These are phyloP conservation scores for Syrrhaptes paradoxus DNA, from an alignment of 2,113 vertebrate genomes.

Conservation along the genomic window DNA sequence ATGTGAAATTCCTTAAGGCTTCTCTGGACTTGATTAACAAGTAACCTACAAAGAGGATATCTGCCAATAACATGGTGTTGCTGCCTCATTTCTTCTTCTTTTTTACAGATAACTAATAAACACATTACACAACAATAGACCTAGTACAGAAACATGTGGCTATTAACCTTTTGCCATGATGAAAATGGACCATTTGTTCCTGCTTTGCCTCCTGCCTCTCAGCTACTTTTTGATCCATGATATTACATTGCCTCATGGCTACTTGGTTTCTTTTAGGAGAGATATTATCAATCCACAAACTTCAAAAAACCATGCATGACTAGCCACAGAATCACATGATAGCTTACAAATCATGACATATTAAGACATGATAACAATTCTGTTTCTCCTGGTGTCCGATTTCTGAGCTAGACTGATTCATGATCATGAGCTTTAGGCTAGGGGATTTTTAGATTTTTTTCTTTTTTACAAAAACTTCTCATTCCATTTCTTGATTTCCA, in stretches of 20 bases:
- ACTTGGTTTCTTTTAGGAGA: conserved; percentile 19
- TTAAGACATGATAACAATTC: conserved; percentile 1
- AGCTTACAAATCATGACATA: conserved; percentile 39
- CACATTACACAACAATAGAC: not conserved
- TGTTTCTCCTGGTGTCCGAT: not conserved
- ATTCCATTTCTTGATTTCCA: not conserved
- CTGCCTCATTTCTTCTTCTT: conserved; percentile 31
- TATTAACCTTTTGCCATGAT: conserved; percentile 54
- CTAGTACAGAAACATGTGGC: conserved; percentile 14
- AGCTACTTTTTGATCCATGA: conserved; percentile 43
- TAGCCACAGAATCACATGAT: not conserved
- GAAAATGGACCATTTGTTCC: conserved; percentile 44
- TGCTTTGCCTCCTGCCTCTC: conserved; percentile 35
- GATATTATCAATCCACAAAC: conserved; percentile 18
- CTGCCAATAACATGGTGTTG: not conserved
- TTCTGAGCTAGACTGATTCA: not conserved
- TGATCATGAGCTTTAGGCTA: not conserved
- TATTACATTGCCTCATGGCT: conserved; percentile 17
- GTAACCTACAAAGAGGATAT: not conserved
- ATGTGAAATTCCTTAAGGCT: conserved; percentile 12
- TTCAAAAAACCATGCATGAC: not conserved
- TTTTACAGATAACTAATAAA: conserved; percentile 38
- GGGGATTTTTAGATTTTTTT: fast-evolving
- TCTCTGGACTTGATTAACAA: conserved; percentile 33
- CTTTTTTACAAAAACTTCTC: not conserved